These are phyloP conservation scores for Parazoanthus swiftii DNA, from an alignment of 92 coral and sea anemone species.

Conservation along the genomic window DNA sequence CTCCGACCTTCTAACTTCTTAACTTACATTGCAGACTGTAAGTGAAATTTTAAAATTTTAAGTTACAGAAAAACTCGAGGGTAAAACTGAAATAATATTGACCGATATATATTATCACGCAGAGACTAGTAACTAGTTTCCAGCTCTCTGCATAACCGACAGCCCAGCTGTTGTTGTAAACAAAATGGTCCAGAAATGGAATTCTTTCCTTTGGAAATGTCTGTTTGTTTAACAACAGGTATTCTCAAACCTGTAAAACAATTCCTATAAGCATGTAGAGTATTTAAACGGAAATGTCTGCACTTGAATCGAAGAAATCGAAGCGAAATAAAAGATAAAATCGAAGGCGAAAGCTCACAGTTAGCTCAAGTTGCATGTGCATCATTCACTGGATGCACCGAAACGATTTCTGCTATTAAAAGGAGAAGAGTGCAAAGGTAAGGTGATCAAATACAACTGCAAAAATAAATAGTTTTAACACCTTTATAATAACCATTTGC, in stretches of 20 bases:
- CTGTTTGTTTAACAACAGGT: conserved; percentile 12
- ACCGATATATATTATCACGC: not conserved
- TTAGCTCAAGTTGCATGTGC: not conserved
- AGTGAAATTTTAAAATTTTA: not conserved
- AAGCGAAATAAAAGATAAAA: not conserved
- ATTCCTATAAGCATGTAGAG: not conserved
- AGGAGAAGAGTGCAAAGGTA: not conserved
- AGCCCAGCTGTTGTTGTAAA: conserved; percentile 20
- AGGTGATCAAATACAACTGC: not conserved
- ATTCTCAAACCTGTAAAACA: conserved; percentile 8
- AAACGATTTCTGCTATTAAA: not conserved
- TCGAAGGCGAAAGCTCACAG: not conserved
- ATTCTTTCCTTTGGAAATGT: not conserved
- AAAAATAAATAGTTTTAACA: too few species aligned
- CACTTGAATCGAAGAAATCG: not conserved
- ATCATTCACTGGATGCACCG: not conserved
- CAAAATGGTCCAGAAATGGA: not conserved
- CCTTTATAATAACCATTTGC: not conserved
- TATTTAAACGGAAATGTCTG: not conserved
- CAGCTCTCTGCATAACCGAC: not conserved
- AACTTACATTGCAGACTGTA: not conserved
- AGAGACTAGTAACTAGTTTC: conserved; percentile 8
- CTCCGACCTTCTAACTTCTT: not conserved
- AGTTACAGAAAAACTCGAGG: not conserved
- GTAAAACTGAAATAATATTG: not conserved